These are phyloP conservation scores for Drosophila triauraria DNA, from an alignment of 1,140 invertebrate genomes.

Conservation along the genomic window DNA sequence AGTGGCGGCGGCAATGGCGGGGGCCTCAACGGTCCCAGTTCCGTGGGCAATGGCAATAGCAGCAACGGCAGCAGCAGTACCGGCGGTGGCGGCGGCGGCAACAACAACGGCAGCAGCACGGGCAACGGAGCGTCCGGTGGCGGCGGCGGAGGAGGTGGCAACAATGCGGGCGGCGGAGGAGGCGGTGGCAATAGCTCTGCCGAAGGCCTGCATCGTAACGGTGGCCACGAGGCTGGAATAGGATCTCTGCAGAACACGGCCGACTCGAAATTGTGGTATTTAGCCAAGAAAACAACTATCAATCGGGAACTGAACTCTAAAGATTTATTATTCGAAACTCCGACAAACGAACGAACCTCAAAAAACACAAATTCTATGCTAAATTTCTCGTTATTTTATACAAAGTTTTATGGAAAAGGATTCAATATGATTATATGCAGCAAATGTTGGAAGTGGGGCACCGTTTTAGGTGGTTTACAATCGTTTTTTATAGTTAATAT, in stretches of 20 bases:
- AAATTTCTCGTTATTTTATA: slow-evolving; percentile 5
- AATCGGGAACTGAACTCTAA: slow-evolving; percentile 85
- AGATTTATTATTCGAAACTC: slow-evolving; percentile 69
- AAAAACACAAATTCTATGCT: slow-evolving; percentile 1
- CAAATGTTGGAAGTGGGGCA: background rate
- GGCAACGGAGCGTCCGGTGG: slow-evolving; percentile 46
- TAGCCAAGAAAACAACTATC: slow-evolving; percentile 85
- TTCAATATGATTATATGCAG: slow-evolving; percentile 25
- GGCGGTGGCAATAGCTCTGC: slow-evolving; percentile 68
- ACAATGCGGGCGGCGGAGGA: slow-evolving; percentile 65
- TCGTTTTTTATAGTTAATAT: background rate
- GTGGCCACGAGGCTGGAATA: slow-evolving; percentile 75
- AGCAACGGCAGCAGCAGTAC: slow-evolving; percentile 85
- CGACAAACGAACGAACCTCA: slow-evolving; percentile 18
- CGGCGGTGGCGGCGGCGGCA: slow-evolving; percentile 85
- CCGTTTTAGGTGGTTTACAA: background rate
- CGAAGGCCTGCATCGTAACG: slow-evolving; percentile 78
- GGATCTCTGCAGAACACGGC: slow-evolving; percentile 85
- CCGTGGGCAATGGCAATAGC: slow-evolving; percentile 63
- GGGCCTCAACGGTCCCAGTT: slow-evolving; percentile 55
- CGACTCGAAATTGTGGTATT: slow-evolving; percentile 88
- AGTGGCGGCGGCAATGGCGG: slow-evolving; percentile 85
- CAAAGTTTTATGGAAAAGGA: slow-evolving; percentile 17
- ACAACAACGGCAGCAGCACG: slow-evolving; percentile 68
- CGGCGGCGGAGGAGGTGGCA: slow-evolving; percentile 51